phyloP scores from a whole-genome alignment of 2,113 vertebrate species.

The Carollia perspicillata region DNA sequence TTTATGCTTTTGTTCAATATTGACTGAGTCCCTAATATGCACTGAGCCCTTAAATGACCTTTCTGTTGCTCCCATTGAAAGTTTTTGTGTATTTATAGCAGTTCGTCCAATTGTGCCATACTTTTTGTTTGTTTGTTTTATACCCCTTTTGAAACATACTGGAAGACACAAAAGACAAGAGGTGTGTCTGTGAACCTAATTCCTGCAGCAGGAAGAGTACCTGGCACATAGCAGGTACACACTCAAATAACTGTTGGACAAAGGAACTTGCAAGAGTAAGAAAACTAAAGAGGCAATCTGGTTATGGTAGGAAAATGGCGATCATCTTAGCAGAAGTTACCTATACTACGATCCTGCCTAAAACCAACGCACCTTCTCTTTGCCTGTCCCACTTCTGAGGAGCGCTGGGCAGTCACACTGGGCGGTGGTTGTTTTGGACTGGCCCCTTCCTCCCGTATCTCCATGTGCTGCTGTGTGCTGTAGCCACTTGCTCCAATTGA shows the following conservation, averaged over 20 bases:
- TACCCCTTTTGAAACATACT: neutral
- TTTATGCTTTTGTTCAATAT: slow-evolving; percentile 20
- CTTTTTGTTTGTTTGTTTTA: neutral
- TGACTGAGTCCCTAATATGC: neutral
- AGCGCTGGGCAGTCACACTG: no score
- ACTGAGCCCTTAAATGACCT: neutral
- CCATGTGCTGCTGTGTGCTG: neutral
- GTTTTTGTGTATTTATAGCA: neutral
- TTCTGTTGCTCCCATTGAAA: neutral
- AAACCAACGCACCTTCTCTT: neutral
- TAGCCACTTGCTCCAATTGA: neutral
- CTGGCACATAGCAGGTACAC: neutral
- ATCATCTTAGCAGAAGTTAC: neutral
- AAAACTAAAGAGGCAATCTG: neutral
- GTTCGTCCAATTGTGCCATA: neutral
- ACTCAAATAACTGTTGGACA: neutral
- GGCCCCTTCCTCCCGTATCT: neutral
- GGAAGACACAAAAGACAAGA: neutral
- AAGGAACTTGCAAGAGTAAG: neutral
- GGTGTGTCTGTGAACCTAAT: neutral
- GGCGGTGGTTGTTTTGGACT: neutral
- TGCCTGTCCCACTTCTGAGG: neutral
- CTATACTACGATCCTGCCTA: neutral
- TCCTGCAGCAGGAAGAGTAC: neutral
- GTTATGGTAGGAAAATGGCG: neutral